phyloP scores from a whole-genome alignment of 92 coral and sea anemone genomes.

The Umimayanthus kanabou region DNA sequence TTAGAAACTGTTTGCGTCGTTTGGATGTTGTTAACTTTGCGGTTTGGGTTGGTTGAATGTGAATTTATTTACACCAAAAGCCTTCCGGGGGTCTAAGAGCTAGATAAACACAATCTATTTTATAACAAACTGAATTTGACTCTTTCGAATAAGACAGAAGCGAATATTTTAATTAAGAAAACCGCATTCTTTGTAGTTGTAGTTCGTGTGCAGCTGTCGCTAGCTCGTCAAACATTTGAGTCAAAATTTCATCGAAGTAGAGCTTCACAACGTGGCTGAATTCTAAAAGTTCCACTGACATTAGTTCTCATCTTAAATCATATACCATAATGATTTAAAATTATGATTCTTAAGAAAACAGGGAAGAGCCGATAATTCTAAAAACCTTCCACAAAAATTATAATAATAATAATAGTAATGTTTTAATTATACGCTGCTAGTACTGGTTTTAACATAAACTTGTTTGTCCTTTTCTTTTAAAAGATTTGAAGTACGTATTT shows the following conservation, averaged over 20 bases:
- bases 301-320: not conserved
- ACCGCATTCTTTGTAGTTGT: not conserved
- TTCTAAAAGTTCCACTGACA: not conserved
- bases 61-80: not conserved
- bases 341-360: not conserved
- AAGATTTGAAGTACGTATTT: not conserved
- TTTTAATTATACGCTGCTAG: not conserved
- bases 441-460: not conserved
- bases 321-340: not conserved
- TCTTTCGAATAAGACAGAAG: constrained; percentile 1
- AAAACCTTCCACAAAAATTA: not conserved
- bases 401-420: too few relatives aligned
- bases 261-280: not conserved
- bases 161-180: not conserved
- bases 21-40: not conserved
- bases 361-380: not conserved
- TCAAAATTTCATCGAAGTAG: not conserved
- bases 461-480: too few relatives aligned
- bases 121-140: not conserved
- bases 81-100: constrained; percentile 4
- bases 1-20: not conserved
- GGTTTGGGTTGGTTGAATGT: not conserved
- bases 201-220: not conserved
- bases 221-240: not conserved
- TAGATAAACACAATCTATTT: not conserved